A percentile compares a stretch with the other conserved stretches of the same genome.
These are phyloP conservation scores for Asteroscopus sphinx DNA, from an alignment of 2,888 invertebrate genomes.

Conservation along the genomic window DNA sequence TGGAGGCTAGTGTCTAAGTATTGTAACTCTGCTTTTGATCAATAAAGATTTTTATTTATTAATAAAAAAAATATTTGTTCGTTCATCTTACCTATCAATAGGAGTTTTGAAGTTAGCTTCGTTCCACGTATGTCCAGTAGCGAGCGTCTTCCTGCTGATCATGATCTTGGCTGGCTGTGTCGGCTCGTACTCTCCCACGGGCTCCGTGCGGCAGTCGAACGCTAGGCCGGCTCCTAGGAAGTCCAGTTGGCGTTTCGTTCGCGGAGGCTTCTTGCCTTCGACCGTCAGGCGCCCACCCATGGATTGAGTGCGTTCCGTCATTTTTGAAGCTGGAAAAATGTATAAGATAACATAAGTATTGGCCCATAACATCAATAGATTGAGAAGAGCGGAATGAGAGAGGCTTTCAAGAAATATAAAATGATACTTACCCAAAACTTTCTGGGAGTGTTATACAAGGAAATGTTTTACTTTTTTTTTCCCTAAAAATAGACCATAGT, in stretches of 20 bases:
- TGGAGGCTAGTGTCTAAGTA: no score
- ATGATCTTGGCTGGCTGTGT: conserved; percentile 84
- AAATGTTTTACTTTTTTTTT: no score
- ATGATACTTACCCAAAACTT: no score
- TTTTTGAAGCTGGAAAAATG: conserved; percentile 72
- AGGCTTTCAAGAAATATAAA: no score
- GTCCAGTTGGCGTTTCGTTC: conserved; percentile 81
- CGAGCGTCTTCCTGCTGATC: conserved; percentile 85
- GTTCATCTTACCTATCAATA: conserved; percentile 82
- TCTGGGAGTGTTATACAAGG: no score
- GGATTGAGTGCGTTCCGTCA: conserved; percentile 78
- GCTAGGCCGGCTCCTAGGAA: conserved; percentile 78
- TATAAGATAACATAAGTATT: no score
- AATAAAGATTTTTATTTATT: no score
- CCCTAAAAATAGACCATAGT: no score
- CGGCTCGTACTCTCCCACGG: conserved; percentile 78
- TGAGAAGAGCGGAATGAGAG: no score
- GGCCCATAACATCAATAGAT: no score
- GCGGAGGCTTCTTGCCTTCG: conserved; percentile 73
- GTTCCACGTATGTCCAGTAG: conserved; percentile 86
- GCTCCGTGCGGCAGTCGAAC: conserved; percentile 70
- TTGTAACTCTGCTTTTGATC: no score
- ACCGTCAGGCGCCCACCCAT: conserved; percentile 72
- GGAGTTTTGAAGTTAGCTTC: conserved; percentile 86
- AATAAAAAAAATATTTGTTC: no score